Evolutionary conservation across 1,140 invertebrate species (phyloP).

Genomic region (Solenopsis invicta): DNA sequence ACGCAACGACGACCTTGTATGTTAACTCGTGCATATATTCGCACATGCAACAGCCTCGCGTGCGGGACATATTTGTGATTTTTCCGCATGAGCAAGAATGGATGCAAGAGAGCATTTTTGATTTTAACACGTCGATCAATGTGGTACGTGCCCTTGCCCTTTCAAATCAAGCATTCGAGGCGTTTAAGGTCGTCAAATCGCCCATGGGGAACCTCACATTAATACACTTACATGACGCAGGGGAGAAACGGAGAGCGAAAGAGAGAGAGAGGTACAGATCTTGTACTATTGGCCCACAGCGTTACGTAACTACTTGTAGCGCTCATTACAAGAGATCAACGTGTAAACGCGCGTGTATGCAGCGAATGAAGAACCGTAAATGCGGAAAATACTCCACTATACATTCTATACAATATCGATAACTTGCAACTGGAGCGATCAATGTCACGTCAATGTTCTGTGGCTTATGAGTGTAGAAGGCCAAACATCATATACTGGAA

Average conservation of each 20-base stretch:
- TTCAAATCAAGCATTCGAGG: slow-evolving; percentile 1
- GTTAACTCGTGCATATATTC: slow-evolving; percentile 34
- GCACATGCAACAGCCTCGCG: slow-evolving; percentile 26
- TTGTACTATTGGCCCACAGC: slow-evolving; percentile 65
- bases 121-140: slow-evolving; percentile 45
- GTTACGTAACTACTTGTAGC: slow-evolving; percentile 63
- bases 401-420: slow-evolving; percentile 29
- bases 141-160: slow-evolving; percentile 41
- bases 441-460: slow-evolving; percentile 34
- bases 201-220: slow-evolving; percentile 64
- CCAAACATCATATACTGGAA: slow-evolving; percentile 17
- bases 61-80: slow-evolving; percentile 33
- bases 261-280: slow-evolving; percentile 42
- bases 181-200: slow-evolving; percentile 48
- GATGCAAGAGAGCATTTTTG: slow-evolving; percentile 23
- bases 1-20: slow-evolving; percentile 48
- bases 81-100: slow-evolving; percentile 34
- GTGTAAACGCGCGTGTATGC: not conserved
- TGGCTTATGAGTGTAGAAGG: slow-evolving; percentile 26
- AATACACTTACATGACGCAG: slow-evolving; percentile 55
- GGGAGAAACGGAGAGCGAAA: slow-evolving; percentile 29
- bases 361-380: slow-evolving; percentile 15
- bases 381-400: slow-evolving; percentile 3
- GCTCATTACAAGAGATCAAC: slow-evolving; percentile 9
- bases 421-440: slow-evolving; percentile 26